These are phyloP conservation scores for Rhinella marina DNA, from an alignment of 2,797 vertebrate genomes.

Conservation along the genomic window DNA sequence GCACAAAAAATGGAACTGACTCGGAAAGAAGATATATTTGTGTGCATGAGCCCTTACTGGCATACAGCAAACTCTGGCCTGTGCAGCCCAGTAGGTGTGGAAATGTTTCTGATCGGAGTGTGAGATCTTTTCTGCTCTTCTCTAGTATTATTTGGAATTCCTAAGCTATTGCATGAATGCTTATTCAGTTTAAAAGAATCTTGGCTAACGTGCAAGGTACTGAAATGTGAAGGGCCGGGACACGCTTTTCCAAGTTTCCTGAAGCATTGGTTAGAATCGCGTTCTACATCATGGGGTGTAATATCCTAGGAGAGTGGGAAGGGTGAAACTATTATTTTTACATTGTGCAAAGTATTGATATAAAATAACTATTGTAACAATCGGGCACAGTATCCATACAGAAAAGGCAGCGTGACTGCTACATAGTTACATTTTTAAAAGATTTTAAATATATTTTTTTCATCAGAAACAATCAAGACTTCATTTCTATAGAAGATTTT, in stretches of 20 bases:
- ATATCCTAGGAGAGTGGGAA: background rate
- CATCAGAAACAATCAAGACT: background rate
- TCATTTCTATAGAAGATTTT: background rate
- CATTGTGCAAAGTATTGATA: background rate
- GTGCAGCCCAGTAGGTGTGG: background rate
- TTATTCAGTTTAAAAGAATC: slow-evolving; percentile 1
- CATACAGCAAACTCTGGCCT: background rate
- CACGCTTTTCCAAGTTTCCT: background rate
- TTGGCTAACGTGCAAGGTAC: background rate
- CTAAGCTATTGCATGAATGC: background rate
- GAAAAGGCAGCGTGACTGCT: background rate
- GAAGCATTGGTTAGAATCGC: background rate
- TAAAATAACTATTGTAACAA: background rate
- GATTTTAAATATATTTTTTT: background rate
- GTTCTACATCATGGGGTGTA: background rate
- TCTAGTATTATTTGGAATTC: background rate
- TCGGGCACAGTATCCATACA: background rate
- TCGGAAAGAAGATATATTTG: too few relatives aligned
- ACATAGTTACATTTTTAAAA: background rate
- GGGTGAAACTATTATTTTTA: background rate
- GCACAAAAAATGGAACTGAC: too few relatives aligned
- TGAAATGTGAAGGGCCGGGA: background rate
- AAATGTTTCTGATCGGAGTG: background rate
- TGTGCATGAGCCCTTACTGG: too few relatives aligned
- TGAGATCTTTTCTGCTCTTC: background rate